phyloP scores from a whole-genome alignment of 2,888 invertebrate genomes.

The Cerceris ruficornis region DNA sequence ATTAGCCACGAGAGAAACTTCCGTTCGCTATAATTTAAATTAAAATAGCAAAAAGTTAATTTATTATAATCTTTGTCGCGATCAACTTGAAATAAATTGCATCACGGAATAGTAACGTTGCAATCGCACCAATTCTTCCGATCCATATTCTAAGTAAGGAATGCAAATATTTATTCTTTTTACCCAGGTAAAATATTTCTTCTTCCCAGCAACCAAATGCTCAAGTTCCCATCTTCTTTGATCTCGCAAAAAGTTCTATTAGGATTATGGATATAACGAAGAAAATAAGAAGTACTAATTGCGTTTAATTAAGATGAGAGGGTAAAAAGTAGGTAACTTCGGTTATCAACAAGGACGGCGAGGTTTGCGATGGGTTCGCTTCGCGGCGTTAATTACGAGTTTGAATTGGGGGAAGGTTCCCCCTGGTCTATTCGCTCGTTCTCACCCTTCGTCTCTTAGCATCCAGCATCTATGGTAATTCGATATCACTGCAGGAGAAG shows the following conservation, averaged over 20 bases:
- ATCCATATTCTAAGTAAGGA: no score
- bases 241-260: background rate
- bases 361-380: background rate
- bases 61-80: no score
- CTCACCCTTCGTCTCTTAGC: background rate
- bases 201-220: no score
- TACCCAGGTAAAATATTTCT: background rate
- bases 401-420: background rate
- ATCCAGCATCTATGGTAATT: slow-evolving; percentile 32
- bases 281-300: slow-evolving; percentile 23
- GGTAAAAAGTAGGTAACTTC: slow-evolving; percentile 13
- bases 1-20: no score
- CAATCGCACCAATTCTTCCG: no score
- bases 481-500: background rate
- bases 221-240: background rate
- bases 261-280: background rate
- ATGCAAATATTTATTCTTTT: background rate
- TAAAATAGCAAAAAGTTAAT: no score
- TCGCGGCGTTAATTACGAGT: slow-evolving; percentile 20
- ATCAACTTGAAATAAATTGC: no score
- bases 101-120: no score
- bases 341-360: slow-evolving; percentile 8
- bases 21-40: no score
- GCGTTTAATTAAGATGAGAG: slow-evolving; percentile 22
- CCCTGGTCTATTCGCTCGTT: background rate